Conservation (phyloP, 2,113 vertebrate species). For the Polyodon spathula region DNA sequence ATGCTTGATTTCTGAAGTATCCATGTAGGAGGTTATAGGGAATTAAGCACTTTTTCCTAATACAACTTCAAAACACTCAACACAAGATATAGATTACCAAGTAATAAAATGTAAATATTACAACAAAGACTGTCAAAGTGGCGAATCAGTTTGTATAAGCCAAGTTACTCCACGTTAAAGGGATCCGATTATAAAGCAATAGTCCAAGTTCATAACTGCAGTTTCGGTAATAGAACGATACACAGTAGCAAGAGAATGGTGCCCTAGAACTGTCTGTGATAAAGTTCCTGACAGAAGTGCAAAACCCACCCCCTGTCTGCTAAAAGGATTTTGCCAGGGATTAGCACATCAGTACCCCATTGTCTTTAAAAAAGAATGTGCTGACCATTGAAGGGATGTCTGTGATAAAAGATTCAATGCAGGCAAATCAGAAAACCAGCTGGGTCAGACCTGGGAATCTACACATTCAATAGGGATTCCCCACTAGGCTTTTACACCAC, state of each 20-base stretch:
- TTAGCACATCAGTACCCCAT: constrained; percentile 36
- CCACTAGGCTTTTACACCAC: constrained; percentile 51
- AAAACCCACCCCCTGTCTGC: constrained; percentile 9
- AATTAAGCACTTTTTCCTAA: no score
- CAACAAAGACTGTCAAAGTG: no score
- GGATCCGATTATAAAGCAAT: neutral
- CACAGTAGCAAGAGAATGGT: no score
- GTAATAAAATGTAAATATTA: no score
- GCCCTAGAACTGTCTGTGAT: neutral
- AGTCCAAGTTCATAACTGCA: neutral
- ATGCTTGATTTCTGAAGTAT: no score
- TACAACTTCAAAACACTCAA: no score
- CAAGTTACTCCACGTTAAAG: no score
- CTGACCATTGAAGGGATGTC: constrained; percentile 55
- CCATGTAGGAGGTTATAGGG: no score
- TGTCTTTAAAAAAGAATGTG: constrained; percentile 58
- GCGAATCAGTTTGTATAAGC: no score
- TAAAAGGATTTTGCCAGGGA: constrained; percentile 38
- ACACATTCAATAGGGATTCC: constrained; percentile 52
- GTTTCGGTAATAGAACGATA: no score
- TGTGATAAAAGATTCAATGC: constrained; percentile 55
- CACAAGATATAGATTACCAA: no score
- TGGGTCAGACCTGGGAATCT: constrained; percentile 49
- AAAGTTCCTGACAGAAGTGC: constrained; percentile 4
- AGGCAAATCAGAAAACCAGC: constrained; percentile 48